These are phyloP conservation scores for Oscheius sp. DNA, from an alignment of 2,888 invertebrate genomes.

Conservation along the genomic window DNA sequence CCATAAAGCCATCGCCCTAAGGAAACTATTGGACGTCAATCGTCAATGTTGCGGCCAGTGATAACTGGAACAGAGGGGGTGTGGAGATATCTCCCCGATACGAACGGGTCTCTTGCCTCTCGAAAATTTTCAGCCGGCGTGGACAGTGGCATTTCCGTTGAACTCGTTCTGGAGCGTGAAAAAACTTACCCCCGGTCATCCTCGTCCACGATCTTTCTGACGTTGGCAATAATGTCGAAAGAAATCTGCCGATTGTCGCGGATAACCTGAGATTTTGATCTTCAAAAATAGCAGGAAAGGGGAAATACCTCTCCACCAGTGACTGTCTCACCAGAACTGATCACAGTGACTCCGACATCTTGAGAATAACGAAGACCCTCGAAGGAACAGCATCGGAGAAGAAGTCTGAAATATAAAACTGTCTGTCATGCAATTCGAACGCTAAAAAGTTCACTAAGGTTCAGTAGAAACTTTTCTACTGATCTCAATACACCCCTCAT, in stretches of 20 bases:
- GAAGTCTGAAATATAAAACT: conserved; percentile 51
- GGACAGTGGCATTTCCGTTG: conserved; percentile 17
- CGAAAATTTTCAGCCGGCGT: conserved; percentile 8
- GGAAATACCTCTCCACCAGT: conserved; percentile 68
- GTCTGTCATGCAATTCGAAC: neutral
- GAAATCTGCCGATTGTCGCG: conserved; percentile 71
- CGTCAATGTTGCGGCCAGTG: conserved; percentile 1
- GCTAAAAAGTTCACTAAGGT: too few relatives aligned
- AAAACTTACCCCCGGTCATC: conserved; percentile 53
- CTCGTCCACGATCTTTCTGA: conserved; percentile 65
- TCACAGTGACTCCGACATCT: conserved; percentile 71
- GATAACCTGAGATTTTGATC: conserved; percentile 48
- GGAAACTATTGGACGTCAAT: too few relatives aligned
- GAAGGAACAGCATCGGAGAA: conserved; percentile 71
- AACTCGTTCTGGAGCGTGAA: conserved; percentile 14
- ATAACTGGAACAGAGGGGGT: conserved; percentile 22
- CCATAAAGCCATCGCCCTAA: too few relatives aligned
- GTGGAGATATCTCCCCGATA: neutral
- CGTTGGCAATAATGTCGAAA: conserved; percentile 72
- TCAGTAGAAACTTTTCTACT: too few relatives aligned
- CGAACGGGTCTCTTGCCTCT: conserved; percentile 17
- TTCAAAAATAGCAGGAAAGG: neutral
- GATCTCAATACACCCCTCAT: too few relatives aligned
- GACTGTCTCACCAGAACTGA: conserved; percentile 70
- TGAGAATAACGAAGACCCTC: conserved; percentile 72